Evolutionary conservation across 1,140 invertebrate species (phyloP).

Genomic region (Dufourea novaeangliae): DNA sequence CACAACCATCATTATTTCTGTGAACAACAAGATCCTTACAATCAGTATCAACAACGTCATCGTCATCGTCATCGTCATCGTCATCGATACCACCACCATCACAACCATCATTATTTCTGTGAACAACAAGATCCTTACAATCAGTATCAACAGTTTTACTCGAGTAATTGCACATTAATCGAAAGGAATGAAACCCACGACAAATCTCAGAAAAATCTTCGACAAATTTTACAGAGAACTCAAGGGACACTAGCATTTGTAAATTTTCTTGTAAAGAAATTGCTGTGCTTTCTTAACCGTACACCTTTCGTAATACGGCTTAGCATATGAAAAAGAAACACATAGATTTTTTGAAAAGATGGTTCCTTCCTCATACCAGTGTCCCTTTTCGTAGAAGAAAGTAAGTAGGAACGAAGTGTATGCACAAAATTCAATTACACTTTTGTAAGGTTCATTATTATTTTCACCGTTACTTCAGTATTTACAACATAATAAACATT

Average conservation of each 20-base stretch:
- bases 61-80: conserved; percentile 35
- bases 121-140: conserved; percentile 52
- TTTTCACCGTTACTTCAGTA: background rate
- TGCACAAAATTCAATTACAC: conserved; percentile 46
- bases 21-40: no score
- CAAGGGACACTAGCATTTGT: conserved; percentile 68
- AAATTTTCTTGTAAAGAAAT: conserved; percentile 73
- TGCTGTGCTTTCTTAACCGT: conserved; percentile 73
- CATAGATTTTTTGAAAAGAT: conserved; percentile 20
- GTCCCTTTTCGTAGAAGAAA: conserved; percentile 16
- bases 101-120: conserved; percentile 41
- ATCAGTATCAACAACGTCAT: conserved; percentile 42
- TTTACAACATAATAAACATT: background rate
- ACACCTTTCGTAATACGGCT: conserved; percentile 51
- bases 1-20: conserved; percentile 58
- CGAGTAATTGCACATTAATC: conserved; percentile 50
- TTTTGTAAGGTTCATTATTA: background rate
- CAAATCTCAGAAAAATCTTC: conserved; percentile 52
- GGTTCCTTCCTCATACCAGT: conserved; percentile 34
- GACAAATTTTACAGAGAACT: conserved; percentile 57
- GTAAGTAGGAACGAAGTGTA: conserved; percentile 15
- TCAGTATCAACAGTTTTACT: conserved; percentile 51
- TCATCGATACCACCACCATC: conserved; percentile 33
- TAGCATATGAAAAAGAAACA: conserved; percentile 35
- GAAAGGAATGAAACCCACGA: conserved; percentile 46